phyloP scores from a whole-genome alignment of 2,888 invertebrate genomes.

The Agrotis puta region DNA sequence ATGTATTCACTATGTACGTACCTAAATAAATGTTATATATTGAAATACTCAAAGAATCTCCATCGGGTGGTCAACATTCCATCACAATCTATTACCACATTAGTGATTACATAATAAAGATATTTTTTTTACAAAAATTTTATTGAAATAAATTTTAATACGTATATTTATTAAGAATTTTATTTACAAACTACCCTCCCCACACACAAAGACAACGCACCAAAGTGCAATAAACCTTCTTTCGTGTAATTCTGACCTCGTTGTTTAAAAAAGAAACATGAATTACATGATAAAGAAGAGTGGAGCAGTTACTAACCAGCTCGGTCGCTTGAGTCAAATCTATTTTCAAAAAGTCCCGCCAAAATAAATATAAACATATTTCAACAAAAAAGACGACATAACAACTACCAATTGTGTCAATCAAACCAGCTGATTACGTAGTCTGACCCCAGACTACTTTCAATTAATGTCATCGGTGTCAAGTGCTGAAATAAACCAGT shows the following conservation, averaged over 20 bases:
- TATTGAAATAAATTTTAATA: slow-evolving; percentile 84
- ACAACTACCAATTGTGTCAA: slow-evolving; percentile 40
- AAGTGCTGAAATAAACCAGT: slow-evolving; percentile 32
- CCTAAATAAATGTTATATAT: slow-evolving; percentile 56
- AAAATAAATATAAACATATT: slow-evolving; percentile 40
- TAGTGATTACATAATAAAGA: slow-evolving; percentile 85
- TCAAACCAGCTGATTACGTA: slow-evolving; percentile 30
- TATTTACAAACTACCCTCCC: slow-evolving; percentile 28
- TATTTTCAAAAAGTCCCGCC: slow-evolving; percentile 2
- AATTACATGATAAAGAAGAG: slow-evolving; percentile 5
- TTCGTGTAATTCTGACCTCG: not conserved
- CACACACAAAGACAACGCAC: not conserved
- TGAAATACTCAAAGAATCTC: slow-evolving; percentile 82
- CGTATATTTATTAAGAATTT: slow-evolving; percentile 73
- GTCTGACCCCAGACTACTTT: slow-evolving; percentile 27
- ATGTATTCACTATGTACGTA: slow-evolving; percentile 57
- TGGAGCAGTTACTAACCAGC: slow-evolving; percentile 6
- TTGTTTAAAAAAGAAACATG: not conserved
- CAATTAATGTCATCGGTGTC: slow-evolving; percentile 48
- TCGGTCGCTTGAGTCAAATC: slow-evolving; percentile 11
- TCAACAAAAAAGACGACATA: slow-evolving; percentile 30
- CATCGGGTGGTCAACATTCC: slow-evolving; percentile 80
- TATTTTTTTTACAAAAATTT: slow-evolving; percentile 83
- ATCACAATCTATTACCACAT: slow-evolving; percentile 89
- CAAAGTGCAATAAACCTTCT: not conserved